These are phyloP conservation scores for Anastrepha obliqua DNA, from an alignment of 1,140 invertebrate species.

Conservation along the genomic window DNA sequence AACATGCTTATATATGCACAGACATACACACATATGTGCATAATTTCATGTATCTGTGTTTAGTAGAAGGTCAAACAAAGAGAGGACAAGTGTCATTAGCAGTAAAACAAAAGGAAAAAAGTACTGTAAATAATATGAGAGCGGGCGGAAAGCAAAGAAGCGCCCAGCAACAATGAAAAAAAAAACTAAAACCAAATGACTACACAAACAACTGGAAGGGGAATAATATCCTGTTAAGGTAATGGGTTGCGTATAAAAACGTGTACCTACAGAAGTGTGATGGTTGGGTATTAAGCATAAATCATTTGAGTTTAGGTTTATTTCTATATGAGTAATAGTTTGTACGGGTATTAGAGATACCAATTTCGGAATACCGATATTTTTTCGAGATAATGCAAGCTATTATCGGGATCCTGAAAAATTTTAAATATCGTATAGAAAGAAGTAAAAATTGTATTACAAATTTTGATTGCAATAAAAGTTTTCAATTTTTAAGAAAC, in stretches of 20 bases:
- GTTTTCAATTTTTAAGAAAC: no score
- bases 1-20: not conserved
- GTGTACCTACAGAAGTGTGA: not conserved
- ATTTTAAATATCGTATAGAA: no score
- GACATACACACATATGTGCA: not conserved
- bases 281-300: not conserved
- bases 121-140: not conserved
- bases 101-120: not conserved
- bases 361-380: no score
- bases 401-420: no score
- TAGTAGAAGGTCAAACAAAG: not conserved
- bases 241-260: constrained; percentile 3
- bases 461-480: no score
- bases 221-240: not conserved
- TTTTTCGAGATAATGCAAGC: no score
- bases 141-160: not conserved
- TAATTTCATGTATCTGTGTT: not conserved
- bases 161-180: not conserved
- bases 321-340: no score
- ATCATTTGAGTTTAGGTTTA: no score
- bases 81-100: not conserved
- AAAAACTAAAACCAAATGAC: not conserved
- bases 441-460: no score
- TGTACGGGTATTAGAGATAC: no score
- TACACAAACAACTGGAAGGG: not conserved